Evolutionary conservation across 2,797 vertebrate genomes (phyloP).

Genomic region (Phalanger gymnotis): DNA sequence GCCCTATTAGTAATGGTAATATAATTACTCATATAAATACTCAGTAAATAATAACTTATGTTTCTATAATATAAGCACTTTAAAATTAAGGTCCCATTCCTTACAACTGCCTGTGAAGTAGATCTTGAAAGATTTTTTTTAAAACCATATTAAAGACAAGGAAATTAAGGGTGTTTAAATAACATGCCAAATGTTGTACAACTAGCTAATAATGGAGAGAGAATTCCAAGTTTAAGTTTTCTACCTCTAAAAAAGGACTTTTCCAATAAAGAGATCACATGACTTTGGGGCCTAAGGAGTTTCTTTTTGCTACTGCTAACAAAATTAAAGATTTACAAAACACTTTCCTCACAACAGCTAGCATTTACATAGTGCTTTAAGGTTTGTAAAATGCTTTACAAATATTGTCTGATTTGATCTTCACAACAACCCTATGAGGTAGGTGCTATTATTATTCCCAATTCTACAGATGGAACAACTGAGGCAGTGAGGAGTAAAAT

Average conservation of each 20-base stretch:
- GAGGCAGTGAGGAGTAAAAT: neutral
- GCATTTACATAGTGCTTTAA: neutral
- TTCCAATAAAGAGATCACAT: neutral
- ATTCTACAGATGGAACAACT: neutral
- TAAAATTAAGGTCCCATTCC: neutral
- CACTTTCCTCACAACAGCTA: neutral
- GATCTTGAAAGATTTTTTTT: neutral
- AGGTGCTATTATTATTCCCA: neutral
- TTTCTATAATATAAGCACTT: neutral
- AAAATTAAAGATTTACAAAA: neutral
- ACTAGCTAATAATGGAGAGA: neutral
- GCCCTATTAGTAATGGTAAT: neutral
- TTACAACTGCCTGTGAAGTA: neutral
- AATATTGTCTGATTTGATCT: neutral
- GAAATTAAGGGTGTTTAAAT: neutral
- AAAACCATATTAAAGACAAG: neutral
- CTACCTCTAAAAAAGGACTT: neutral
- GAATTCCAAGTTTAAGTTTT: neutral
- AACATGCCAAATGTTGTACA: neutral
- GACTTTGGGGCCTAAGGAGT: neutral
- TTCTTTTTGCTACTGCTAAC: neutral
- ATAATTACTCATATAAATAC: neutral
- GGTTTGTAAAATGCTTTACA: neutral
- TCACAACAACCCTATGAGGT: neutral
- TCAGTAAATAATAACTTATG: neutral